A percentile compares a stretch with the other conserved stretches of the same genome.
phyloP scores from a whole-genome alignment of 2,888 invertebrate genomes.

The Chirona hameri region DNA sequence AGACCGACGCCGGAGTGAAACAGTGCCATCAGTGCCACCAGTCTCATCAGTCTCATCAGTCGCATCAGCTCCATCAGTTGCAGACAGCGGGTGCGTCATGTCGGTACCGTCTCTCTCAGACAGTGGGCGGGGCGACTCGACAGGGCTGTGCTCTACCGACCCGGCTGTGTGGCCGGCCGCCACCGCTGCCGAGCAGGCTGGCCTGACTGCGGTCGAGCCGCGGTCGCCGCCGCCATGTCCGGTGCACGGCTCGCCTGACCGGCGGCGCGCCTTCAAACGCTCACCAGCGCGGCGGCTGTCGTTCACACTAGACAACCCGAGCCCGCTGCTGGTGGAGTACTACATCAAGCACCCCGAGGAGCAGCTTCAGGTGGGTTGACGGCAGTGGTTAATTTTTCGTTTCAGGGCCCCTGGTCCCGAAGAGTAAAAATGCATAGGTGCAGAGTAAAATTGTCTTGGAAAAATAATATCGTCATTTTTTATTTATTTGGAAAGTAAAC shows the following conservation, averaged over 20 bases:
- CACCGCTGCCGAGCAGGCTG: not conserved
- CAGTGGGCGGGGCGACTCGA: not conserved
- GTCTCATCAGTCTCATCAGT: not conserved
- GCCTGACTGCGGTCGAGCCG: not conserved
- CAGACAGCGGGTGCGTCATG: not conserved
- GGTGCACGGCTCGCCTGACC: not conserved
- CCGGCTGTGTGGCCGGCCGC: not conserved
- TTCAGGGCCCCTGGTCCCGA: no score
- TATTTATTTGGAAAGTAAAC: no score
- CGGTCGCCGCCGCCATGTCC: not conserved
- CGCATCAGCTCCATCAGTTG: not conserved
- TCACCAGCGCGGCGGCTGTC: constrained; percentile 66
- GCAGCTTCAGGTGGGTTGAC: not conserved
- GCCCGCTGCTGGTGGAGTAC: constrained; percentile 60
- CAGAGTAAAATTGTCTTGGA: no score
- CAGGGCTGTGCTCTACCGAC: not conserved
- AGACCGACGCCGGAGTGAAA: not conserved
- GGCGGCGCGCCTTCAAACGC: not conserved
- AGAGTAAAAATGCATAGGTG: no score
- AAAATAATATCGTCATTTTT: no score
- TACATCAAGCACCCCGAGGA: constrained; percentile 10
- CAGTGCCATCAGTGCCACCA: not conserved
- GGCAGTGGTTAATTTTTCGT: no score
- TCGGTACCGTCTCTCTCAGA: not conserved
- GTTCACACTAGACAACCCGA: constrained; percentile 71